phyloP scores from a whole-genome alignment of 2,797 vertebrate genomes.

The Halcyon badia region DNA sequence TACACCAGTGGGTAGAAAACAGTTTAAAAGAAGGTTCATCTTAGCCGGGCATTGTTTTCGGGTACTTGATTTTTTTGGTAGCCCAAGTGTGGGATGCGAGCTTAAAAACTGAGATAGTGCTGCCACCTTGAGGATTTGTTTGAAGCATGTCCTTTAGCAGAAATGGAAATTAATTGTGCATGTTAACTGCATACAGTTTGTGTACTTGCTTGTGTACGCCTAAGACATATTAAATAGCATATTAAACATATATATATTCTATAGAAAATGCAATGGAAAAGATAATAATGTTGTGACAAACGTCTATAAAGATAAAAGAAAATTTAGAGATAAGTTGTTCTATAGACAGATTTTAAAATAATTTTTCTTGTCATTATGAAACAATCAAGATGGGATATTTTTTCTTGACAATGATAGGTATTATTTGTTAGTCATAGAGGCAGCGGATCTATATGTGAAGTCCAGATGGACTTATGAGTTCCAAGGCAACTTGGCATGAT shows the following conservation, averaged over 20 bases:
- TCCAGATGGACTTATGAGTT: background rate
- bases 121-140: slow-evolving; percentile 77
- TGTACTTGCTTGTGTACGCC: accelerated
- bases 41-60: background rate
- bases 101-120: slow-evolving; percentile 69
- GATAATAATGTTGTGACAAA: background rate
- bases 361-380: background rate
- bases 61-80: background rate
- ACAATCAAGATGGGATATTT: background rate
- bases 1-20: background rate
- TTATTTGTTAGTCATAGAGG: background rate
- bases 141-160: background rate
- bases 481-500: background rate
- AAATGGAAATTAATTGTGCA: background rate
- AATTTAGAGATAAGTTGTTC: background rate
- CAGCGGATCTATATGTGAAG: background rate
- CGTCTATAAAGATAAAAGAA: background rate
- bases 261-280: background rate
- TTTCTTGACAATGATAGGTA: background rate
- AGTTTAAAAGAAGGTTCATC: background rate
- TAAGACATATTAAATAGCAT: background rate
- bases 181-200: background rate
- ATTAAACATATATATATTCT: background rate
- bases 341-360: background rate
- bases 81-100: accelerated